Conservation (phyloP, 1,140 invertebrate genomes). For the Solen grandis region DNA sequence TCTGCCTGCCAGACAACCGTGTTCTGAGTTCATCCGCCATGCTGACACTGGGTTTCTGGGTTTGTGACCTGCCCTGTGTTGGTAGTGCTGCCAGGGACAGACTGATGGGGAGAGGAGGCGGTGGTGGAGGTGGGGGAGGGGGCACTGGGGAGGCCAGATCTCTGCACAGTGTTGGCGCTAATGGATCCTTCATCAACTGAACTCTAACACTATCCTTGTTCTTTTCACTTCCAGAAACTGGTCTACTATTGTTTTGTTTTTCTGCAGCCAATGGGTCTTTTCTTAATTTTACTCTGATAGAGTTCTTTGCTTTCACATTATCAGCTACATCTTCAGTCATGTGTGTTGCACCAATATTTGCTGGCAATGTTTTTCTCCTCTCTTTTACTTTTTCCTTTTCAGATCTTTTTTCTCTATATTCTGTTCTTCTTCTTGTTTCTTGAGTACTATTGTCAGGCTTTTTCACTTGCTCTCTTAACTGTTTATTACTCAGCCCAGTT, state of each 20-base stretch:
- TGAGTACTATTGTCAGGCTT: no score
- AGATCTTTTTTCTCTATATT: no score
- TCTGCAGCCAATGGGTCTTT: slow-evolving; percentile 45
- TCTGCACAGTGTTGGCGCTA: neutral
- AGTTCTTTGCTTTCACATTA: no score
- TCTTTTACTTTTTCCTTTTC: no score
- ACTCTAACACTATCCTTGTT: slow-evolving; percentile 36
- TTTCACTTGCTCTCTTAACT: no score
- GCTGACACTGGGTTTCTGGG: slow-evolving; percentile 8
- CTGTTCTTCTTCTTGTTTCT: no score
- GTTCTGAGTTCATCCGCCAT: slow-evolving; percentile 47
- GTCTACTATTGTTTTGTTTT: neutral
- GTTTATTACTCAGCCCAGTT: no score
- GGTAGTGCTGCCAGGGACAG: neutral
- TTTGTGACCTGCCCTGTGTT: slow-evolving; percentile 2
- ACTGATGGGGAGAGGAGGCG: slow-evolving; percentile 11
- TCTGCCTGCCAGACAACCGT: slow-evolving; percentile 19
- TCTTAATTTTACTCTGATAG: slow-evolving; percentile 38
- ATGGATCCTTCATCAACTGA: slow-evolving; percentile 34
- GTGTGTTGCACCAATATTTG: no score
- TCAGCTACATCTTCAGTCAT: no score
- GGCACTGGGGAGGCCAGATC: slow-evolving; percentile 30
- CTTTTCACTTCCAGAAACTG: neutral
- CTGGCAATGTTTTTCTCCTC: no score
- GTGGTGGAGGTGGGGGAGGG: slow-evolving; percentile 30